Evolutionary conservation across 2,888 invertebrate genomes (phyloP), one percentile per base, ranked within the genome.

Genomic region (Hetaerina titia): DNA sequence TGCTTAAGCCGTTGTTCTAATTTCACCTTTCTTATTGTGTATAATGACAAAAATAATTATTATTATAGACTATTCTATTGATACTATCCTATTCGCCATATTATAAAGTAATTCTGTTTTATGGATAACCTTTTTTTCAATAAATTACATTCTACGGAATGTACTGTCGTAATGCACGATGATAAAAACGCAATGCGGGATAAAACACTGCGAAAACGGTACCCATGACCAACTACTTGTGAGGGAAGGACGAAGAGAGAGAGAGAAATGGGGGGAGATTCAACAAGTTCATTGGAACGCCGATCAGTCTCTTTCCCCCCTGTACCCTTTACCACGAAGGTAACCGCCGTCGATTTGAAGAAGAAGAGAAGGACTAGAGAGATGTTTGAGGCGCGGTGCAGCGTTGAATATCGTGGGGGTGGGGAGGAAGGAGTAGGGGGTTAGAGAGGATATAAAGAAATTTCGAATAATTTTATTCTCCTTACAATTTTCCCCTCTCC

Each of bases 261-360:
- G 63, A 22, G 63, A 90, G 64, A 45, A 25, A 31, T 11, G 1
- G 31, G 31, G n/a, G 89, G 25, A 90, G 90, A 90, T 56, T 92
- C 92, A 92, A 92, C 92, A 92, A 92, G 92, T 92, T 92, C 92
- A 69, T 92, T 92, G 92, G 92, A 69, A 92, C 92, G 69, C 92
- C 92, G 92, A 92, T 92, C 92, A 92, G 69, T 56, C 90, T 8
- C 69, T 69, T n/a, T 69, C 69, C 22, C 22, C 81, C 31, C 81
- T 22, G 8, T 45, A 69, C 81, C 81, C 11, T 31, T 31, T 4
- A 25, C 13, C 81, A 15, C 13, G 81, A 31, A 31, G 81, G 81
- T 92, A 74, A 92, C 45, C 92, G 56, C 69, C 69, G 92, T 2
- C n/a, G 92, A 74, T 22, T 45, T 81, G 81, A 31, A 31, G 25